Base-by-base conservation (phyloP, 2,888 invertebrate genomes). In the Drosophila differens region DNA sequence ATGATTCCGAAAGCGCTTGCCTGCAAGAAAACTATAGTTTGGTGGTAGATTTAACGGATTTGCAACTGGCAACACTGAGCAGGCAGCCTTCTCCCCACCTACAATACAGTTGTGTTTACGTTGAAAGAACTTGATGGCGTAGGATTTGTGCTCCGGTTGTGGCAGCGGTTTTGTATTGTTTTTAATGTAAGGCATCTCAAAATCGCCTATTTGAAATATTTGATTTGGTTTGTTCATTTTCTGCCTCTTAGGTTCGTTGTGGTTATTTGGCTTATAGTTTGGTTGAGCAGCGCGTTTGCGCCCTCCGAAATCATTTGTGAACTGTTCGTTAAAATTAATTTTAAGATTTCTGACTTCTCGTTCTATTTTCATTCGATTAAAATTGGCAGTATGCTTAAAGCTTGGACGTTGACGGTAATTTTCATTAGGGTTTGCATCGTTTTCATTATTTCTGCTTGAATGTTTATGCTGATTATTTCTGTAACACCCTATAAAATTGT, bases 91-190 rank as follows among this genome's bases (percentile, higher is more conserved):
- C 1, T 16, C 6, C 16, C 37, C 55, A 9, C 68, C 60, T 6
- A 68, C 22, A 7, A 52, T 51, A 16, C 49, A 76, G 7, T 25
- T n/a, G 7, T 70, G 70, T 0, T 16, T 25, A 14, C 41, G 74
- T 22, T 44, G 44, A 22, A 72, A 74, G 53, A 75, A 89, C 4
- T 49, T 33, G 1, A 70, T 33, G 1, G 72, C 74, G 52, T 75
- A 61, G 0, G 82, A 84, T 9, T 53, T 16, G 1, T 19, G 1
- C 28, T 81, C 81, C 1, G 68, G 57, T 19, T 81, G 76, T 6
- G 84, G 72, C 14, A 79, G 10, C 0, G 1, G 0, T 0, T 3
- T 3, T 0, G 1, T 1, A 0, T 0, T 32, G 1, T 2, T 9
- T 7, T 12, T 53, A 0, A 77, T 12, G 3, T 68, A 64, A 0